Evolutionary conservation across 2,888 invertebrate genomes (phyloP).

Genomic region (Branchipolynoe longqiensis): DNA sequence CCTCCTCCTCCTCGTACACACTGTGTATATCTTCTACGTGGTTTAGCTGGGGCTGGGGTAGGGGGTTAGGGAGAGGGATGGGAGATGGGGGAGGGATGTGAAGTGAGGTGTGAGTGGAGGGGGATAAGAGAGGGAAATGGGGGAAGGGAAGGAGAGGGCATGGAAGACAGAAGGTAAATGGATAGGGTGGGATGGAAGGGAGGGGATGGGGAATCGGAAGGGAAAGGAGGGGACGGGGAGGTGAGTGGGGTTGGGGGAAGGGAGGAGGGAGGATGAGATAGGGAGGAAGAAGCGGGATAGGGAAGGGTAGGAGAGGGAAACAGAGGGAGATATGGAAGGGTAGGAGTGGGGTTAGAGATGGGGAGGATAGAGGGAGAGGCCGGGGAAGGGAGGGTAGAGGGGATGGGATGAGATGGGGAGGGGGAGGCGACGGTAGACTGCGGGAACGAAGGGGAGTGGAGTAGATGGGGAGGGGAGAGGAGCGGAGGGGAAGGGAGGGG

Average conservation of each 20-base stretch:
- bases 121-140: background rate
- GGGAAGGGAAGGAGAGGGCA: background rate
- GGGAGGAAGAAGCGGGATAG: background rate
- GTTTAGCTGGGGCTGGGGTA: too few species aligned
- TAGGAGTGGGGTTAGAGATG: background rate
- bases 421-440: too few species aligned
- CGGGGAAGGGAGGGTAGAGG: background rate
- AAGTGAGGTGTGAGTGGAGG: background rate
- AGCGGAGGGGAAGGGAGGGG: background rate
- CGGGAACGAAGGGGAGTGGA: background rate
- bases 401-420: background rate
- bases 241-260: background rate
- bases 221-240: background rate
- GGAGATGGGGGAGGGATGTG: too few species aligned
- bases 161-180: background rate
- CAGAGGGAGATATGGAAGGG: background rate
- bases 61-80: too few species aligned
- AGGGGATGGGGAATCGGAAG: background rate
- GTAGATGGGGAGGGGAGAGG: background rate
- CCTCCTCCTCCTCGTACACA: too few species aligned
- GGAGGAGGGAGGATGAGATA: background rate
- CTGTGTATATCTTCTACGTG: too few species aligned
- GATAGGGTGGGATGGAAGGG: background rate
- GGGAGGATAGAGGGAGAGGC: background rate
- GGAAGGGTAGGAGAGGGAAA: background rate